Evolutionary conservation across 1,140 invertebrate species (phyloP).

Genomic region (Lepidotrigona ventralis): DNA sequence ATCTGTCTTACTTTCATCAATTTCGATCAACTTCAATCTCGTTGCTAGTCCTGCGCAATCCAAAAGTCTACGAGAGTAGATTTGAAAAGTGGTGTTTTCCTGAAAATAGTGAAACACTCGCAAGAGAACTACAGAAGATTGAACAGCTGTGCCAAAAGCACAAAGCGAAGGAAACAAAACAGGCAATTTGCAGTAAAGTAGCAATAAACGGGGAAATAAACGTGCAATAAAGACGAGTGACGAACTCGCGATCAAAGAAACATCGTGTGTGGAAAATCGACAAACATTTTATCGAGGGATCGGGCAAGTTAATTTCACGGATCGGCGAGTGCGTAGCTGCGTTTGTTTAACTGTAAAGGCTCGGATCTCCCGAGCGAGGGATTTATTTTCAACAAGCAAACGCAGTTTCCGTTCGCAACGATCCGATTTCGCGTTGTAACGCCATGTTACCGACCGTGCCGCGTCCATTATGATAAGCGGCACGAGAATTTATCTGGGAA

Average conservation of each 20-base stretch:
- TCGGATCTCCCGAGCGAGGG: too few relatives aligned
- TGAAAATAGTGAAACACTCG: neutral
- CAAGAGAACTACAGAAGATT: too few relatives aligned
- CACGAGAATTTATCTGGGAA: constrained; percentile 25
- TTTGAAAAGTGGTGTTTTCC: too few relatives aligned
- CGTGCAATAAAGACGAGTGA: neutral
- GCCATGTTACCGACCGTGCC: too few relatives aligned
- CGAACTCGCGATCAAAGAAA: neutral
- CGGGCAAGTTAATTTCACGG: constrained; percentile 16
- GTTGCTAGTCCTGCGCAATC: too few relatives aligned
- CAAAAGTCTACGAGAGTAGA: too few relatives aligned
- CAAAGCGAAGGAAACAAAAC: neutral
- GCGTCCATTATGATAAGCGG: constrained; percentile 1
- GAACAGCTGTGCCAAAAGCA: fast-evolving
- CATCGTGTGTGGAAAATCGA: neutral
- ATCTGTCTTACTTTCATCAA: too few relatives aligned
- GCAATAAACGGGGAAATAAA: neutral
- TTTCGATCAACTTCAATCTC: too few relatives aligned
- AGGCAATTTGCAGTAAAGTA: neutral
- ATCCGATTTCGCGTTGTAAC: neutral
- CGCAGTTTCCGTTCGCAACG: neutral
- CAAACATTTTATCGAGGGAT: neutral
- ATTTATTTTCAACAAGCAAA: constrained; percentile 20
- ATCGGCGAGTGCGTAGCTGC: neutral
- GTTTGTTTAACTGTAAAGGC: constrained; percentile 25